Evolutionary conservation across 2,113 vertebrate genomes (phyloP).

Genomic region (Fulmarus glacialis): DNA sequence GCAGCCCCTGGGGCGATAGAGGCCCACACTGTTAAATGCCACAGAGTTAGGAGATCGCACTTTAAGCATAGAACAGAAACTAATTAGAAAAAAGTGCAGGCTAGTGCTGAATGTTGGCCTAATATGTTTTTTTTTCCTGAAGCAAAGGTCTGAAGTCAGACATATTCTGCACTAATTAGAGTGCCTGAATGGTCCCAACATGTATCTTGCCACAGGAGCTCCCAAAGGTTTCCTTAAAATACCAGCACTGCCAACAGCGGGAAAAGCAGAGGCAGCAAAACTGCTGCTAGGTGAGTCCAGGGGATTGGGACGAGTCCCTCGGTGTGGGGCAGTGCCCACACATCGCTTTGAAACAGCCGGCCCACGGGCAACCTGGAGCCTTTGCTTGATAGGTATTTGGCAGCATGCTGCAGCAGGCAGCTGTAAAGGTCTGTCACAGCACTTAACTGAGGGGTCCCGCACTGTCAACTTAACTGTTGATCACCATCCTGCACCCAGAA

Average conservation of each 20-base stretch:
- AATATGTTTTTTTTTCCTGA: not conserved
- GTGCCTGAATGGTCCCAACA: not conserved
- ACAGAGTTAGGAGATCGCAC: not conserved
- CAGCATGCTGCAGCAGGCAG: not conserved
- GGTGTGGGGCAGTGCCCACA: not conserved
- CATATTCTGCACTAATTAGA: not conserved
- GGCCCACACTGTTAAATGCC: not conserved
- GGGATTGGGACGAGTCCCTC: accelerated
- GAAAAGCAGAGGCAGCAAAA: not conserved
- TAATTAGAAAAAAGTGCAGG: not conserved
- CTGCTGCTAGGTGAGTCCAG: not conserved
- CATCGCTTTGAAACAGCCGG: not conserved
- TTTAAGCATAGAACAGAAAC: not conserved
- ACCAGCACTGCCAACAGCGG: accelerated
- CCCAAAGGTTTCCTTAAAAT: not conserved
- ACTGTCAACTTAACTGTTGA: not conserved
- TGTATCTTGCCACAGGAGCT: not conserved
- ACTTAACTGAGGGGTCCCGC: not conserved
- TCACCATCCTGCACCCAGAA: not conserved
- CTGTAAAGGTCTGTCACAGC: not conserved
- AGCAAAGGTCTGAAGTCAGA: not conserved
- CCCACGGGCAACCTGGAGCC: accelerated
- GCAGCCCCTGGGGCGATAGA: not conserved
- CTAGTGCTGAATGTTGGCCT: not conserved
- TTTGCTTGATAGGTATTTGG: not conserved